phyloP scores from a whole-genome alignment of 2,888 invertebrate genomes.

The Chouioia cunea region DNA sequence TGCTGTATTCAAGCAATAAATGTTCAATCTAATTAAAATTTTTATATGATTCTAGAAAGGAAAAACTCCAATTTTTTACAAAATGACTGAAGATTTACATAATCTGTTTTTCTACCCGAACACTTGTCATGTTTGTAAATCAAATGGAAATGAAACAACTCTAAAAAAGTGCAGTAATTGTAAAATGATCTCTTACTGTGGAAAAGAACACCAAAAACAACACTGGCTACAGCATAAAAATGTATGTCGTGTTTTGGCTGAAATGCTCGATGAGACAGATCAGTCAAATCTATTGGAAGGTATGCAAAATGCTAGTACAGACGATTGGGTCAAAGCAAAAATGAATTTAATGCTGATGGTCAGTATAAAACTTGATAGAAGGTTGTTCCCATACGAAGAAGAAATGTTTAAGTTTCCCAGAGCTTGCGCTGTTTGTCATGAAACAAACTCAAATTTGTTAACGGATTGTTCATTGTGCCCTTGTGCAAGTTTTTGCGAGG shows the following conservation, averaged over 20 bases:
- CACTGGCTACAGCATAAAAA: slow-evolving; percentile 63
- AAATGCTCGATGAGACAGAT: slow-evolving; percentile 49
- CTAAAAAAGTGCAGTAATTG: slow-evolving; percentile 63
- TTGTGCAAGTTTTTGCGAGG: slow-evolving; percentile 55
- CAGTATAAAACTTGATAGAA: slow-evolving; percentile 50
- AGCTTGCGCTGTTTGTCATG: slow-evolving; percentile 58
- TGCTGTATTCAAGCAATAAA: not conserved
- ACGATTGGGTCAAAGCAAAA: slow-evolving; percentile 53
- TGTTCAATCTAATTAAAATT: not conserved
- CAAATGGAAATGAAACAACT: slow-evolving; percentile 51
- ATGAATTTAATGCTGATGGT: slow-evolving; percentile 55
- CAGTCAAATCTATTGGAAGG: slow-evolving; percentile 46
- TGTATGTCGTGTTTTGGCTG: slow-evolving; percentile 56
- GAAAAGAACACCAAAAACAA: slow-evolving; percentile 60
- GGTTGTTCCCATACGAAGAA: slow-evolving; percentile 53
- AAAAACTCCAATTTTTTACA: slow-evolving; percentile 29
- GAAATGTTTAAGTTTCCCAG: slow-evolving; percentile 61
- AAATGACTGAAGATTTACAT: slow-evolving; percentile 51
- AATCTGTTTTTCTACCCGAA: slow-evolving; percentile 62
- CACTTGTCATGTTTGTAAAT: slow-evolving; percentile 64
- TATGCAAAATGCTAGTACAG: slow-evolving; percentile 28
- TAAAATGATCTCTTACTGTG: slow-evolving; percentile 63
- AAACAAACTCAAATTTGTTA: slow-evolving; percentile 50
- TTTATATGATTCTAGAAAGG: not conserved
- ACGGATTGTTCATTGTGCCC: slow-evolving; percentile 58